Base-by-base conservation (phyloP, 2,888 invertebrate genomes). In the Conops quadrifasciatus region DNA sequence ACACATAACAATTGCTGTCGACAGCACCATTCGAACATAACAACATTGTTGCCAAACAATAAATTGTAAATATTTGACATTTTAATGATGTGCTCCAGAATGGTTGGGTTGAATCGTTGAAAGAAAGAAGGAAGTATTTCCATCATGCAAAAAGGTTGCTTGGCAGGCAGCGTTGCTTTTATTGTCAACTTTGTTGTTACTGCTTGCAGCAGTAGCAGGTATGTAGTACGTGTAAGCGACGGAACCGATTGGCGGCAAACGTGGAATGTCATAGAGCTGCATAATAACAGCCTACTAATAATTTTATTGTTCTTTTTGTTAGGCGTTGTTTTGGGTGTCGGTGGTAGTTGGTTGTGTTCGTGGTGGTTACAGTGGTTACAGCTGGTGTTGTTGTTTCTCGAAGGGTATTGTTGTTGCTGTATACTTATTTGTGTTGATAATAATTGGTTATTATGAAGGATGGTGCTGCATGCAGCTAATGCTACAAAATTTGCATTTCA, bases 1-100 rank as follows among this genome's bases (percentile, higher is more conserved):
- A 36, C 36, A 36, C 36, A 36, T 36, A 36, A 36, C 36, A 36
- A 36, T 26, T 19, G 15, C 24, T 21, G 36, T 62, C 43, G 30
- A 28, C 30, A 62, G 5, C 43, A 56, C 58, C 43, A 9, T 24
- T 19, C 5, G 19, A 28, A 16, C 65, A 36, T 36, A 36, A 36
- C 36, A 65, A 16, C 47, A 51, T 51, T 30, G 30, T 28, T 83
- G 78, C 83, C 81, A 82, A 36, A 79, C 81, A 80, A 82, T 83
- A 84, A 84, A 82, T 80, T 78, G 80, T 76, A 80, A 78, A 80
- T 81, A 83, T 83, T 81, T 80, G 80, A 81, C 80, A 77, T 80
- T 79, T 83, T 80, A 80, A 82, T 81, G 80, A 81, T 78, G 80
- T 77, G 70, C 75, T 77, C 70, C 75, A 77, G 75, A 74, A 71